Evolutionary conservation across 2,797 vertebrate species (phyloP).

Genomic region (Botia kubotai): DNA sequence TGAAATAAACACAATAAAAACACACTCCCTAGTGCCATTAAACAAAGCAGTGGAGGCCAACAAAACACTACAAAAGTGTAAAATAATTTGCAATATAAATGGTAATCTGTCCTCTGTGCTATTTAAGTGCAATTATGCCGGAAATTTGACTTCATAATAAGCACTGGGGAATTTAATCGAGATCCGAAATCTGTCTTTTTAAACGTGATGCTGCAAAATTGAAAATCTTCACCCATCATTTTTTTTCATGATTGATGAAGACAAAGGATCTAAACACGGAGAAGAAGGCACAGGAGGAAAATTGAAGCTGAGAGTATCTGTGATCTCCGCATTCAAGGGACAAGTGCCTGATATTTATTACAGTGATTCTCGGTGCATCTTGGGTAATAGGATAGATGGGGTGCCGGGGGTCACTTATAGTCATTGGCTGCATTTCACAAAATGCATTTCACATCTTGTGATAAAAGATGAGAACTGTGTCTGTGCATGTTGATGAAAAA

Average conservation of each 20-base stretch:
- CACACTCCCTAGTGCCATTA: background rate
- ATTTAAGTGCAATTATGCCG: background rate
- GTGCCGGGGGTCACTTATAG: background rate
- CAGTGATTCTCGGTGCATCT: background rate
- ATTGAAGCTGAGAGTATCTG: background rate
- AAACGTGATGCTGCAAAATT: background rate
- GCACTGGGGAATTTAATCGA: background rate
- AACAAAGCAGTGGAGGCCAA: background rate
- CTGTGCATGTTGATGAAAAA: background rate
- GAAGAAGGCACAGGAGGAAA: background rate
- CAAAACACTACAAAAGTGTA: background rate
- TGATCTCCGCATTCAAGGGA: background rate
- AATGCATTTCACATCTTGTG: too few relatives aligned
- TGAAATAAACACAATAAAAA: constrained; percentile 7
- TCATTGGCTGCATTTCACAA: background rate
- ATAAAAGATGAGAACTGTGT: constrained; percentile 18
- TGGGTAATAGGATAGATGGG: background rate
- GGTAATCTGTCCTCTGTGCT: background rate
- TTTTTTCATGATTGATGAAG: background rate
- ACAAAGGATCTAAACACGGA: background rate
- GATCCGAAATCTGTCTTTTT: background rate
- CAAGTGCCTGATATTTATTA: background rate
- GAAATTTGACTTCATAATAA: background rate
- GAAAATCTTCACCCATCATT: background rate
- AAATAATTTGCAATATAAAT: background rate